Percentiles rank a stretch among this genome's conserved stretches.
These are phyloP conservation scores for Odontocerum albicorne DNA, from an alignment of 2,888 invertebrate genomes.

Conservation along the genomic window DNA sequence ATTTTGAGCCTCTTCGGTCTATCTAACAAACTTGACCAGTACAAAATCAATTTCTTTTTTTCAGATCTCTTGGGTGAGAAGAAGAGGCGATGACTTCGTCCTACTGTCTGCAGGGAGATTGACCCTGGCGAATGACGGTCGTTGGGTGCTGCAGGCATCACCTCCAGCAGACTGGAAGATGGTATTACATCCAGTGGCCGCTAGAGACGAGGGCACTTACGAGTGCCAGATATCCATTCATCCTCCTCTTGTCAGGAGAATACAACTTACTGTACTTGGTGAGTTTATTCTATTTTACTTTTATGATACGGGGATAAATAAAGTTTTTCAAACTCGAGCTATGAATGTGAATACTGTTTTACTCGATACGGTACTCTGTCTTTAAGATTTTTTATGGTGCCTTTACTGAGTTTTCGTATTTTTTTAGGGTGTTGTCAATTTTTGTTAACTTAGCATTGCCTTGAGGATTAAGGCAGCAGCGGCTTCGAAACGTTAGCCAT, in stretches of 20 bases:
- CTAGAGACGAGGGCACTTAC: conserved; percentile 33
- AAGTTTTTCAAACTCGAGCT: too few relatives aligned
- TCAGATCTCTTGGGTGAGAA: conserved; percentile 61
- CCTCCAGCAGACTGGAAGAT: conserved; percentile 30
- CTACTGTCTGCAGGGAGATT: conserved; percentile 56
- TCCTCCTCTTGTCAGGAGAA: conserved; percentile 32
- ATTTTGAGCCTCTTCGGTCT: too few relatives aligned
- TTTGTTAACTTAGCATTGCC: too few relatives aligned
- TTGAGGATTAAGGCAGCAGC: too few relatives aligned
- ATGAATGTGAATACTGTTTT: too few relatives aligned
- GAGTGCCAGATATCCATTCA: conserved; percentile 35
- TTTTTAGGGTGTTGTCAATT: too few relatives aligned
- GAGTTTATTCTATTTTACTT: conserved; percentile 6
- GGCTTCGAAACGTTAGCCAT: too few relatives aligned
- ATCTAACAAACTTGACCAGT: too few relatives aligned
- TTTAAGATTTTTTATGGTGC: too few relatives aligned
- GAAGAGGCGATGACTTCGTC: conserved; percentile 56
- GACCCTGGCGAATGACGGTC: conserved; percentile 34
- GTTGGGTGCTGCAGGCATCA: conserved; percentile 32
- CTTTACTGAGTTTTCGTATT: too few relatives aligned
- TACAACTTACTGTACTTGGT: conserved; percentile 30
- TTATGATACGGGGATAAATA: too few relatives aligned
- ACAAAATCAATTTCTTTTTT: conserved; percentile 1
- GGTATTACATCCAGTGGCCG: conserved; percentile 29
- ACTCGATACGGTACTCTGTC: too few relatives aligned